Base-by-base conservation (phyloP, 2,113 vertebrate species). In the Orientallactaga bullata region DNA sequence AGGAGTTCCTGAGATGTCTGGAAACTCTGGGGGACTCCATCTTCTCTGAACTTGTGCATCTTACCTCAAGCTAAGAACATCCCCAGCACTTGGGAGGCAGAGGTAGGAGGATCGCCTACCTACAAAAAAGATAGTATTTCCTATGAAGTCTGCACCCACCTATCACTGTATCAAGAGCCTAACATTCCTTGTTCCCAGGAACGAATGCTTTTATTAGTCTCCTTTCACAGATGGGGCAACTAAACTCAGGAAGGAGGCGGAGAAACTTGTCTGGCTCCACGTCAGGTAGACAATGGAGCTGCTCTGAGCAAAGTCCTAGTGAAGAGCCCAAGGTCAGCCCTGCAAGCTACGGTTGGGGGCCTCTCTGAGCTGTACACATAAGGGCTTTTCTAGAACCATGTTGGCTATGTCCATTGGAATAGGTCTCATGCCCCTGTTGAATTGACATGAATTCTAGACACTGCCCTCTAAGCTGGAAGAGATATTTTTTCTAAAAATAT, bases 311-410 rank as follows among this genome's bases (percentile, higher is more conserved):
- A 35, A 4, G 16, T 17, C 30, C 61, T 32, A 66, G 32, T 47
- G 28, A 11, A 51, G 60, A 20, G 1, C 24, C 37, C 51, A 12
- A 51, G 51, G 7, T 30, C n/a, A 4, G 37, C 35, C 20, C 80
- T 20, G 51, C 51, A 51, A 51, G 51, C 51, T 51, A 12, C 7
- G 7, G 12, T 51, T 7, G 51, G 51, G 51, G 51, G 51, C 7
- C 51, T 51, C 51, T 51, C 51, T 7, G 51, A 51, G 51, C 51
- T n/a, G n/a, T n/a, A n/a, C n/a, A 60, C 17, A n/a, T 10, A 76
- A 28, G 13, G 24, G 32, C 10, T 47, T 66, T 26, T 23, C 8
- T 30, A 39, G 4, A 24, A 0, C 2, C 0, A n/a, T 1, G 20
- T 55, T 58, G n/a, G 32, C 82, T 66, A 30, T 28, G 30, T 26